Base-by-base conservation (phyloP, 1,140 invertebrate species). In the Eulimnadia texana region DNA sequence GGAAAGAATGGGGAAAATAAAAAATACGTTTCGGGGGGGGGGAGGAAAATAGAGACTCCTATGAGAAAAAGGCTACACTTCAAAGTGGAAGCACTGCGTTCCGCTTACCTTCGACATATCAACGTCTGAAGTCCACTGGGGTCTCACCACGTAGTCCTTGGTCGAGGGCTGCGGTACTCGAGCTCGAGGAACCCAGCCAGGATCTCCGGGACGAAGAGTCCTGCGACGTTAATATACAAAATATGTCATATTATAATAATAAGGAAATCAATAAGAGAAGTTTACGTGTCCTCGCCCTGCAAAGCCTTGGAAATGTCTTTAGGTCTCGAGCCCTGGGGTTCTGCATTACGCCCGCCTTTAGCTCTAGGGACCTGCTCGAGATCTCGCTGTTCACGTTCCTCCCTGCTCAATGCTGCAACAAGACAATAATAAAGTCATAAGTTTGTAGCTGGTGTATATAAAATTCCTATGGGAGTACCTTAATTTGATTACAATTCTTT, bases 111-210 rank as follows among this genome's bases (percentile, higher is more conserved):
- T 59, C 16, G 42, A 55, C 29, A 93, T 86, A 72, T 93, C 90
- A 13, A 82, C 79, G 66, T 96, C 92, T 63, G 83, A 81, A 62
- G 85, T 88, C 81, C 88, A 94, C 71, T 92, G 90, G 1, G 96
- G 96, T 62, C 96, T 76, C 58, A 93, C 82, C 25, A 98, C 86
- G 72, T 99, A 99, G 73, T 98, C 95, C 77, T 94, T 97, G 70
- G 85, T 93, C 49, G 93, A 98, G 52, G 93, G 93, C 69, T 83
- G 75, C 19, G 96, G 96, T 54, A 99, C 95, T 65, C 96, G 79
- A 16, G 96, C 96, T 71, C 96, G 78, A 10, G 84, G 83, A 53
- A 98, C 84, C 90, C 92, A 98, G 28, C 95, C 95, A 65, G 89
- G 86, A 71, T 98, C 93, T 61, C 95, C 94, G 0, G 95, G 94